Percentiles rank a stretch among this genome's conserved stretches.
Conservation (phyloP, 2,888 invertebrate genomes). For the Nasonovia ribisnigri region DNA sequence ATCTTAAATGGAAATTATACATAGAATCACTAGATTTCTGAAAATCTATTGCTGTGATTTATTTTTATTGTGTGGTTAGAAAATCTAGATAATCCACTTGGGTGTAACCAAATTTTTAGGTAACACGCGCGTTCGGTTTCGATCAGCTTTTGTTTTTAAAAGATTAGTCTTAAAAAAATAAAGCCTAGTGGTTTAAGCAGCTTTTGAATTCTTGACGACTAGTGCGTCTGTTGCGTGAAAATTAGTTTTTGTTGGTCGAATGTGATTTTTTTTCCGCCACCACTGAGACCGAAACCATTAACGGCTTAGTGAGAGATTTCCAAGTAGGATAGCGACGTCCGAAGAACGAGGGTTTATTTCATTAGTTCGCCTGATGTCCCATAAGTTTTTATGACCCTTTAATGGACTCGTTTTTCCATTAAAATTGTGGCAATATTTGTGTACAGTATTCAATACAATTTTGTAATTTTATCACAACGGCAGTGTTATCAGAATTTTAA, state of each 20-base stretch:
- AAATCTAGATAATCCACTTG: not conserved
- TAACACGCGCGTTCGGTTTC: not conserved
- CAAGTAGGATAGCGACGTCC: constrained; percentile 39
- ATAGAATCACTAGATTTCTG: not conserved
- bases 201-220: constrained; percentile 52
- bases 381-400: constrained; percentile 50
- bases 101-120: not conserved
- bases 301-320: constrained; percentile 62
- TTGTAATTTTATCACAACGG: not conserved
- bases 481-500: not conserved
- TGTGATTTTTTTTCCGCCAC: constrained; percentile 44
- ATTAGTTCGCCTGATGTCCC: constrained; percentile 58
- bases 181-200: constrained; percentile 46
- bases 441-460: constrained; percentile 20
- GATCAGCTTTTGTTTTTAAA: constrained; percentile 57
- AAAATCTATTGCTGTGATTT: not conserved
- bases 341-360: constrained; percentile 62
- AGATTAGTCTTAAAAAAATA: constrained; percentile 36
- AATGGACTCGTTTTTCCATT: constrained; percentile 59
- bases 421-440: constrained; percentile 39
- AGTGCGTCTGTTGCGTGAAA: constrained; percentile 44
- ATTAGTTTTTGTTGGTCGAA: constrained; percentile 57
- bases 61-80: not conserved
- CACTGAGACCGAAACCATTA: constrained; percentile 61
- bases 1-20: not conserved